Base-by-base conservation (phyloP, 2,888 invertebrate species). In the Ecliptopera silaceata region DNA sequence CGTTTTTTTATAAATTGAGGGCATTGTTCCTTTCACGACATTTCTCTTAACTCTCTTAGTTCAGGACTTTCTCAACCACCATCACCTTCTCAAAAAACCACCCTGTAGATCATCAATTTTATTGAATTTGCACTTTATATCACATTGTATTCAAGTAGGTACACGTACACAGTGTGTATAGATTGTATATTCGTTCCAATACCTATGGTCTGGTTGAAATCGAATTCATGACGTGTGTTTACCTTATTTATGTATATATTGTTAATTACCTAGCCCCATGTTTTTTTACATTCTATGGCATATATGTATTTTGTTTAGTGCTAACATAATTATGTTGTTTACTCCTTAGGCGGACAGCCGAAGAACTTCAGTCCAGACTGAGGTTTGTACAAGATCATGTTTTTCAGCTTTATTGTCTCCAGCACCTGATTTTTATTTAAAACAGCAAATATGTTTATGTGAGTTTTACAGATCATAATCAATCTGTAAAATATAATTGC, bases 341-440 rank as follows among this genome's bases (percentile, higher is more conserved):
- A 42, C 46, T 71, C 55, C 51, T 62, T 79, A 88, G 88, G 81
- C 80, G 47, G 88, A 87, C 72, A 88, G 88, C 79, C 76, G 88
- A 66, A 81, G 88, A 47, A 86, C 87, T 17, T 88, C 88, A 0
- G 56, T 87, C 31, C 85, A 85, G 63, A 84, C 65, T 56, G 88
- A 88, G 84, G 88, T 88, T 70, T 65, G 80, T 79, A 41, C 6
- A 20, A 31, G 10, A 12, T 34, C 3, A 6, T 15, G 13, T 8
- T 10, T 36, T 36, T 36, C 36, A 15, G 15, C 34, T 36, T 36
- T 10, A 15, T 2, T 15, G 15, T 36, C 5, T 15, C 3, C 15
- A 15, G 2, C 8, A 15, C 8, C 36, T 36, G 13, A 13, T 10
- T 15, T 36, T 36, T 10, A 0, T 15, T 34, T 15, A 15, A 2